Evolutionary conservation across 1,140 invertebrate species (phyloP).

Genomic region (Ditylenchus dipsaci): DNA sequence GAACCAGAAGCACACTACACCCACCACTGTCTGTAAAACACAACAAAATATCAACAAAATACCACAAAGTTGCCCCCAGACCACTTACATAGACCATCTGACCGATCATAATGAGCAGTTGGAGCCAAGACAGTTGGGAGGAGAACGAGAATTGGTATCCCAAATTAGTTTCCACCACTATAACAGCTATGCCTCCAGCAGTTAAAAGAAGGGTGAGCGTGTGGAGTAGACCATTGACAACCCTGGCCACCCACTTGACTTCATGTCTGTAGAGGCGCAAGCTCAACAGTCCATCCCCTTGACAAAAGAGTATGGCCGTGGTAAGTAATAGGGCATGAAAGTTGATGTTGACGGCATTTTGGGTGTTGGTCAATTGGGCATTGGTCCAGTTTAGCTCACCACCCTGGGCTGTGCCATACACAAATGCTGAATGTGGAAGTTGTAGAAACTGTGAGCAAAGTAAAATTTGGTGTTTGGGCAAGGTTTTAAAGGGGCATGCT

Average conservation of each 20-base stretch:
- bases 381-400: background rate
- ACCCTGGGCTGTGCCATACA: constrained; percentile 13
- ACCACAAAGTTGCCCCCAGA: background rate
- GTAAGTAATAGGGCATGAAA: constrained; percentile 17
- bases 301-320: constrained; percentile 24
- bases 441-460: background rate
- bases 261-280: constrained; percentile 28
- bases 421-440: constrained; percentile 13
- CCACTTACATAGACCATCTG: constrained; percentile 25
- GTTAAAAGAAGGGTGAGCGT: constrained; percentile 6
- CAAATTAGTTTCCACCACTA: background rate
- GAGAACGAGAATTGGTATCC: constrained; percentile 6
- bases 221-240: constrained; percentile 20
- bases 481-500: no score
- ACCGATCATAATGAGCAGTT: constrained; percentile 12
- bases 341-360: constrained; percentile 4
- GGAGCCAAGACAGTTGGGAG: constrained; percentile 22
- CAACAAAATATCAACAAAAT: background rate
- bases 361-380: background rate
- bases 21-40: constrained; percentile 3
- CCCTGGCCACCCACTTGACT: constrained; percentile 12
- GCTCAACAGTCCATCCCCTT: constrained; percentile 25
- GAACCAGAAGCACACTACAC: constrained; percentile 15
- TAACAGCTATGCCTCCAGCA: background rate
- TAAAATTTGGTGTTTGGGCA: background rate